These are phyloP conservation scores for Cassiopea andromeda DNA, from an alignment of 30 jellyfish, hydroid and myxozoan genomes.

Conservation along the genomic window DNA sequence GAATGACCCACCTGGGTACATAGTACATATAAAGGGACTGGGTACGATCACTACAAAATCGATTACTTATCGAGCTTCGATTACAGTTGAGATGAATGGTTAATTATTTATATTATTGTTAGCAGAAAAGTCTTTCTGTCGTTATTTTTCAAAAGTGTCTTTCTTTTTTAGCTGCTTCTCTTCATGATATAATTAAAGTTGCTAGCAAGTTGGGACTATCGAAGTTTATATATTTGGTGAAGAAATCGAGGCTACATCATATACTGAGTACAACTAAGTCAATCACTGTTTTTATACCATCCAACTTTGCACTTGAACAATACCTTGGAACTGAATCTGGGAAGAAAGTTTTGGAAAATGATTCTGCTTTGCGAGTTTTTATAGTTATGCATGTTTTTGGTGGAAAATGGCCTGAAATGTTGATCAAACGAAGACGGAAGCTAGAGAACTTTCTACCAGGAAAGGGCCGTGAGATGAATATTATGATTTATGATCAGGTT, in stretches of 20 bases:
- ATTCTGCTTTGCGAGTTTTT: neutral
- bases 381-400: conserved; percentile 42
- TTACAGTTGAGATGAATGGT: too few relatives aligned
- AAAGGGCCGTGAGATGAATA: conserved; percentile 11
- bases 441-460: conserved; percentile 45
- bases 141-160: too few relatives aligned
- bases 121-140: too few relatives aligned
- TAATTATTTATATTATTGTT: too few relatives aligned
- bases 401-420: conserved; percentile 64
- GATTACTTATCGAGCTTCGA: too few relatives aligned
- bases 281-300: conserved; percentile 35
- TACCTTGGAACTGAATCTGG: conserved; percentile 21
- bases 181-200: conserved; percentile 17
- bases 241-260: neutral
- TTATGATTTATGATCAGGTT: conserved; percentile 15
- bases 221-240: conserved; percentile 17
- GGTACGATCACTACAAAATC: too few relatives aligned
- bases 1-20: too few relatives aligned
- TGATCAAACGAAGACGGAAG: neutral
- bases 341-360: neutral
- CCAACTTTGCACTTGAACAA: conserved; percentile 23
- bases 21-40: too few relatives aligned
- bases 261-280: neutral
- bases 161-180: conserved; percentile 14
- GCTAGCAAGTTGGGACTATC: conserved; percentile 28